phyloP scores from a whole-genome alignment of 2,797 vertebrate genomes.

The Amazona finschi region DNA sequence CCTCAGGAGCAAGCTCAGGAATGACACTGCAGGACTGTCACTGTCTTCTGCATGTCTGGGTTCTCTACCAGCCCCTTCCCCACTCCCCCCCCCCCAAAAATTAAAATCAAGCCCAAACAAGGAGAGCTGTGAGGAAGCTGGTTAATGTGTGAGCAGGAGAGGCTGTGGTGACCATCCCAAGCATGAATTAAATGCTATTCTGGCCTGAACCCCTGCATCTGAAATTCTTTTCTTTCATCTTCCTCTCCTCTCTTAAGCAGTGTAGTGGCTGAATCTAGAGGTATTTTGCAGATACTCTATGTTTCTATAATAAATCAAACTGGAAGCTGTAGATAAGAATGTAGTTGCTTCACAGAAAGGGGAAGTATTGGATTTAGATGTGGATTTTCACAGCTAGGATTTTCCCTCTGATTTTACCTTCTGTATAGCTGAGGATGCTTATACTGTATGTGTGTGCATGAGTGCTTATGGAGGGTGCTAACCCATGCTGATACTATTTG shows the following conservation, averaged over 20 bases:
- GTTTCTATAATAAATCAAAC: background rate
- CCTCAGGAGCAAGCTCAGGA: background rate
- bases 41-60: background rate
- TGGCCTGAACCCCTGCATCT: background rate
- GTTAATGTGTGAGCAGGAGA: background rate
- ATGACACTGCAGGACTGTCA: background rate
- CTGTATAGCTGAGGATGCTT: background rate
- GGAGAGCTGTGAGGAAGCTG: background rate
- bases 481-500: background rate
- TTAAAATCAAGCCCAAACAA: background rate
- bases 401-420: background rate
- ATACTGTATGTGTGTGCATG: background rate
- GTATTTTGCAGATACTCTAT: background rate
- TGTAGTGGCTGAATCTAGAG: background rate
- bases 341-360: background rate
- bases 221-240: background rate
- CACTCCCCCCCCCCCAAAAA: fast-evolving
- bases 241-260: background rate
- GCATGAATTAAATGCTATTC: background rate
- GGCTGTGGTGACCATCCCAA: background rate
- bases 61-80: background rate
- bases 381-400: background rate
- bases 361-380: background rate
- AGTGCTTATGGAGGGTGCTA: background rate
- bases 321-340: background rate